Percentiles rank a stretch among this genome's conserved stretches.
These are phyloP conservation scores for Rhinoraja longicauda DNA, from an alignment of 2,797 vertebrate genomes.

Conservation along the genomic window DNA sequence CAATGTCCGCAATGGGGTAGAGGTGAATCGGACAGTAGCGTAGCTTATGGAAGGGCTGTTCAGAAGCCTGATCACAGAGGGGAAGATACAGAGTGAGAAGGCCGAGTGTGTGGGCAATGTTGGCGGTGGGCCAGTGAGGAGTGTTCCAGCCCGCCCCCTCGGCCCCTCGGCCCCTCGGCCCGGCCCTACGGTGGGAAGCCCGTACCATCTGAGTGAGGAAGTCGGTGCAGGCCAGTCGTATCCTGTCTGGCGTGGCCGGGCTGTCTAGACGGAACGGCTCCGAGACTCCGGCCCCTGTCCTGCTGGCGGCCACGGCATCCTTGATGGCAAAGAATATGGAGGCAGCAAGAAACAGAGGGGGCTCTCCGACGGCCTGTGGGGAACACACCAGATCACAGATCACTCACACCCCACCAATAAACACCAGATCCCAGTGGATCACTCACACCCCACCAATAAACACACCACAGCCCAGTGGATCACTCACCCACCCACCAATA, in stretches of 20 bases:
- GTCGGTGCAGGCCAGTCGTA: constrained; percentile 83
- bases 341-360: constrained; percentile 84
- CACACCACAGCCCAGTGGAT: neutral
- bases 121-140: neutral
- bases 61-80: too few relatives aligned
- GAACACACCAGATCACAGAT: constrained; percentile 14
- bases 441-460: too few relatives aligned
- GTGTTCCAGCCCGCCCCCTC: neutral
- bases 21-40: too few relatives aligned
- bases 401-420: neutral
- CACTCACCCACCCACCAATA: too few relatives aligned
- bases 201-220: constrained; percentile 79
- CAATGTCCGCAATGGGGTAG: too few relatives aligned
- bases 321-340: constrained; percentile 91
- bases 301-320: constrained; percentile 72
- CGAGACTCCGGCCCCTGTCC: constrained; percentile 55
- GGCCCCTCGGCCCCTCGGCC: too few relatives aligned
- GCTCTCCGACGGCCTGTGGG: constrained; percentile 83
- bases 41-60: too few relatives aligned
- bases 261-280: constrained; percentile 78
- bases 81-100: too few relatives aligned
- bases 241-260: constrained; percentile 84
- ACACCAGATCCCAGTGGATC: neutral
- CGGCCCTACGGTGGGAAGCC: neutral
- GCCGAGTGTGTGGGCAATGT: too few relatives aligned